Percentiles rank a stretch among this genome's conserved stretches.
These are phyloP conservation scores for Stenotaenia linearis DNA, from an alignment of 2,888 invertebrate species.

Conservation along the genomic window DNA sequence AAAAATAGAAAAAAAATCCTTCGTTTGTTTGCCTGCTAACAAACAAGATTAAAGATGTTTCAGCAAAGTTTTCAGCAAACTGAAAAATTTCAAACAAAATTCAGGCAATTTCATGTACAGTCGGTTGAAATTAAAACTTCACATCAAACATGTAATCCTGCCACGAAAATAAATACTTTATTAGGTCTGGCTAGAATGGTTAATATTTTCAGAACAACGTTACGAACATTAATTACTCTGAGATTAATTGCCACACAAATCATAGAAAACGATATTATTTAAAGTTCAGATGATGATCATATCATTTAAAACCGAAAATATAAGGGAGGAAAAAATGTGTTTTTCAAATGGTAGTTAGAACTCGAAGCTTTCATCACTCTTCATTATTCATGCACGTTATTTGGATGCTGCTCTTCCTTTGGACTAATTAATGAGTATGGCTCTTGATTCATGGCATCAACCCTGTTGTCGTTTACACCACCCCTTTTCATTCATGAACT, in stretches of 20 bases:
- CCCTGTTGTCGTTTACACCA: slow-evolving; percentile 26
- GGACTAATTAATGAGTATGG: slow-evolving; percentile 10
- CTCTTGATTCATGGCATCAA: slow-evolving; percentile 24
- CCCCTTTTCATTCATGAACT: slow-evolving; percentile 17
- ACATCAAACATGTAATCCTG: neutral
- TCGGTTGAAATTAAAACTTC: neutral
- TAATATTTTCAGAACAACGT: no score
- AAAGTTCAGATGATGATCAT: neutral
- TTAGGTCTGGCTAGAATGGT: no score
- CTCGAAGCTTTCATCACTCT: slow-evolving; percentile 8
- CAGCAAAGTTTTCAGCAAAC: no score
- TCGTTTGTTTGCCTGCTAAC: no score
- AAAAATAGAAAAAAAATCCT: no score
- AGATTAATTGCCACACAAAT: no score
- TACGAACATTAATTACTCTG: no score
- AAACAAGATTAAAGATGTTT: no score
- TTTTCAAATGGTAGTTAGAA: neutral
- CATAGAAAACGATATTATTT: no score
- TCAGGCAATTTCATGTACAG: neutral
- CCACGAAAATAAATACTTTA: no score
- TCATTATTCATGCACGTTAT: slow-evolving; percentile 12
- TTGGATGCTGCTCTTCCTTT: slow-evolving; percentile 11
- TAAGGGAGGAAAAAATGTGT: neutral
- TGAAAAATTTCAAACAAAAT: no score
- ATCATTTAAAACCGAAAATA: neutral